These are phyloP conservation scores for Nudaria mundana DNA, from an alignment of 2,888 invertebrate genomes.

Conservation along the genomic window DNA sequence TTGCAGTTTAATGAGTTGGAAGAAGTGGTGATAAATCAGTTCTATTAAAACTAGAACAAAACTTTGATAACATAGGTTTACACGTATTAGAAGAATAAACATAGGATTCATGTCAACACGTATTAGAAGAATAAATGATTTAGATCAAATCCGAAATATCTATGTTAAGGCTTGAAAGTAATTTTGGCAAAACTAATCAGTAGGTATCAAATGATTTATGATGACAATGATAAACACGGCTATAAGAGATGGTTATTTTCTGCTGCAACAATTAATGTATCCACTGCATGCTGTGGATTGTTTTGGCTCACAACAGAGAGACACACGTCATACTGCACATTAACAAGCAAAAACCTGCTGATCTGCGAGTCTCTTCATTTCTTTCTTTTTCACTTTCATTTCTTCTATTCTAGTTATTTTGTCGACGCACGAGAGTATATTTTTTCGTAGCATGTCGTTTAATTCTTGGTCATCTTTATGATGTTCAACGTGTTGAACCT, in stretches of 20 bases:
- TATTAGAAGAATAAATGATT: too few species aligned
- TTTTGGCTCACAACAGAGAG: conserved; percentile 47
- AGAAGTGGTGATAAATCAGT: too few species aligned
- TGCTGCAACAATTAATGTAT: conserved; percentile 28
- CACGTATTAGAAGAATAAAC: too few species aligned
- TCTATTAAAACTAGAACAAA: too few species aligned
- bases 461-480: conserved; percentile 55
- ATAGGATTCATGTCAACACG: too few species aligned
- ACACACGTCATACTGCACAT: conserved; percentile 59
- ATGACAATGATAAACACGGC: conserved; percentile 19
- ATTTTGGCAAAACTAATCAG: conserved; percentile 24
- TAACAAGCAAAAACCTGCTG: conserved; percentile 67
- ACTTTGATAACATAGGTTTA: too few species aligned
- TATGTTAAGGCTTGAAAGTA: conserved; percentile 35
- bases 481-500: conserved; percentile 40
- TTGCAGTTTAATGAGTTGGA: too few species aligned
- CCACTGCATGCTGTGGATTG: conserved; percentile 54
- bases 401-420: conserved; percentile 72
- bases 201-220: conserved; percentile 25
- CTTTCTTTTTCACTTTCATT: conserved; percentile 61
- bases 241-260: conserved; percentile 38
- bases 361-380: conserved; percentile 45
- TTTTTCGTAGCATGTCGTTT: conserved; percentile 63
- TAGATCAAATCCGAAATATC: conserved; percentile 28
- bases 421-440: conserved; percentile 70